Conservation (phyloP, 1,140 invertebrate genomes). For the Formica selysi region DNA sequence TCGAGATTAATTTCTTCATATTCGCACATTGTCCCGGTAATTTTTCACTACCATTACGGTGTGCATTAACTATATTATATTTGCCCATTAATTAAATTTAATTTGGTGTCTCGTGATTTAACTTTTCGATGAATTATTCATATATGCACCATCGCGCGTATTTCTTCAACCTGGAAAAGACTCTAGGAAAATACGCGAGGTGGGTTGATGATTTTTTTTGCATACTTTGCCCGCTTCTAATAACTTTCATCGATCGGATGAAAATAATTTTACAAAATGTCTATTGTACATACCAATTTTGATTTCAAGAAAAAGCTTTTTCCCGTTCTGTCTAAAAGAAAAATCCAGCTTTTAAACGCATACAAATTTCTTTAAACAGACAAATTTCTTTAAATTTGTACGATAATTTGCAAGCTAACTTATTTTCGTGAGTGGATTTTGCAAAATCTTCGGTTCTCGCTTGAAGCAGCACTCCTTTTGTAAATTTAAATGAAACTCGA, state of each 20-base stretch:
- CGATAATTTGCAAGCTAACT: background rate
- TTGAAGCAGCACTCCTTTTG: conserved; percentile 18
- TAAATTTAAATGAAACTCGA: conserved; percentile 35
- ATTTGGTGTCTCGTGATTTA: conserved; percentile 29
- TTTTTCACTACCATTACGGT: background rate
- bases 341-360: background rate
- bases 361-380: no score
- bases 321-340: background rate
- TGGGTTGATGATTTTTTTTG: conserved; percentile 25
- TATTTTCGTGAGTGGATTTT: background rate
- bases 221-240: background rate
- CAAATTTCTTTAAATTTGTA: background rate
- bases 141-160: background rate
- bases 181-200: background rate
- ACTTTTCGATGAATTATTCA: conserved; percentile 36
- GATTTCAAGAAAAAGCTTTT: background rate
- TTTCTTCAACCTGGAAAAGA: conserved; percentile 12
- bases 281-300: background rate
- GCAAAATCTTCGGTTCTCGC: background rate
- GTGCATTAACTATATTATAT: background rate
- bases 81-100: conserved; percentile 35
- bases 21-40: background rate
- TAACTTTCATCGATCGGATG: background rate
- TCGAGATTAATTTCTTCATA: conserved; percentile 11
- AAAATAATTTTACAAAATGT: background rate